Evolutionary conservation across 2,113 vertebrate genomes (phyloP).

Genomic region (Abramis brama): DNA sequence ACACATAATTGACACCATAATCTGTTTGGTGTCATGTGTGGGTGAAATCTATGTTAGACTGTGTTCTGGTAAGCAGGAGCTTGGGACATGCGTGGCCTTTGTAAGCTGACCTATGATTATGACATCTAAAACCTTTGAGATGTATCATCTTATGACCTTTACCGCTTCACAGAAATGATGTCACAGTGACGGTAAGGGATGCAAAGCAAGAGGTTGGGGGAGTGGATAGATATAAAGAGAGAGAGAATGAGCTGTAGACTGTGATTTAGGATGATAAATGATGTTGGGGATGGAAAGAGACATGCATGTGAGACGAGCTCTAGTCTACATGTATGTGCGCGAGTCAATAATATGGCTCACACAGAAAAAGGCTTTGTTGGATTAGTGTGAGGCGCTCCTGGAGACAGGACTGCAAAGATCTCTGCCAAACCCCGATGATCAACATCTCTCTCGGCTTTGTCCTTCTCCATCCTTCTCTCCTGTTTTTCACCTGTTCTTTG

Average conservation of each 20-base stretch:
- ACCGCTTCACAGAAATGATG: slow-evolving; percentile 11
- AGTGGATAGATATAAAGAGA: not conserved
- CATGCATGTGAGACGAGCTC: not conserved
- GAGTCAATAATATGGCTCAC: slow-evolving; percentile 1
- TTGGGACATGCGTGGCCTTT: not conserved
- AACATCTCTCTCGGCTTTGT: not conserved
- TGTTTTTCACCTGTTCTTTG: not conserved
- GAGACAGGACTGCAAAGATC: slow-evolving; percentile 14
- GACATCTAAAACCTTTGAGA: slow-evolving; percentile 18
- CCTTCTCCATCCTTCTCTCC: not conserved
- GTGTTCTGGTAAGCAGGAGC: not conserved
- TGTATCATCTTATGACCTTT: slow-evolving; percentile 13
- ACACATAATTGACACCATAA: not conserved
- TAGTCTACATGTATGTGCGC: slow-evolving; percentile 7
- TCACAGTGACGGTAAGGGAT: not conserved
- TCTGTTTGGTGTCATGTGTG: not conserved
- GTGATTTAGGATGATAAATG: slow-evolving; percentile 52
- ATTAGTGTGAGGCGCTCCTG: not conserved
- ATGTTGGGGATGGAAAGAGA: slow-evolving; percentile 44
- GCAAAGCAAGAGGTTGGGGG: not conserved
- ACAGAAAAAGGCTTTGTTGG: slow-evolving; percentile 11
- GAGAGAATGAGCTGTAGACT: not conserved
- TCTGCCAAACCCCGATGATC: not conserved
- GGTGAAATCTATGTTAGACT: not conserved
- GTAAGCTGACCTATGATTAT: not conserved